phyloP scores from a whole-genome alignment of 2,888 invertebrate genomes.

The Megalurothrips usitatus region DNA sequence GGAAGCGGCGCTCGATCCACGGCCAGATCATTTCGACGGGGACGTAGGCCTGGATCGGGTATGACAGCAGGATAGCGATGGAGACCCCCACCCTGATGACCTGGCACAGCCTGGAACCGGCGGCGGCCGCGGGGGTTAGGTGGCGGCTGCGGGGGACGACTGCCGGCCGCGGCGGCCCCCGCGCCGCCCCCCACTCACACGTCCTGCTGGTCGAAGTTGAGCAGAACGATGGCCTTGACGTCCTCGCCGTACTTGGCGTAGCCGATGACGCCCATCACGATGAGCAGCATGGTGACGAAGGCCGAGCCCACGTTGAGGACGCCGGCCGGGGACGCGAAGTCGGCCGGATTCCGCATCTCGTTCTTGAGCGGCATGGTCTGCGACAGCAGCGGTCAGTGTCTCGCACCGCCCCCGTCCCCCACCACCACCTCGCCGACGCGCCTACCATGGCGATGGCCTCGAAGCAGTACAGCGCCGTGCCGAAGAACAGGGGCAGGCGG shows the following conservation, averaged over 20 bases:
- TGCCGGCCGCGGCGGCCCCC: too few species aligned
- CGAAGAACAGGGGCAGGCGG: conserved; percentile 82
- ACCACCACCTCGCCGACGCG: too few species aligned
- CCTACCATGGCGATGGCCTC: conserved; percentile 90
- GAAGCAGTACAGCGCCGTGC: conserved; percentile 93
- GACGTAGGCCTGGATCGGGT: conserved; percentile 85
- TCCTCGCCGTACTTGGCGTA: conserved; percentile 83
- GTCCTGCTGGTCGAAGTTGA: conserved; percentile 67
- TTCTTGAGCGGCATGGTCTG: conserved; percentile 91
- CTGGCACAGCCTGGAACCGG: conserved; percentile 63
- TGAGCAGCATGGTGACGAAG: conserved; percentile 70
- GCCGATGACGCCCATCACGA: conserved; percentile 78
- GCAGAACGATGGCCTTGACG: conserved; percentile 78
- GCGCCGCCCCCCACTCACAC: conserved; percentile 49
- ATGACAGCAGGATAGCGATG: conserved; percentile 80
- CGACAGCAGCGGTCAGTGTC: too few species aligned
- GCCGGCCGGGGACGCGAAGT: conserved; percentile 74
- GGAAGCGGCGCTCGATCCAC: conserved; percentile 52
- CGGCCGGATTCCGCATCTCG: conserved; percentile 75
- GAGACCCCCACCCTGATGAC: conserved; percentile 80
- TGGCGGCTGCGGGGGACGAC: too few species aligned
- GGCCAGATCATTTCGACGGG: conserved; percentile 89
- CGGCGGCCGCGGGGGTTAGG: too few species aligned
- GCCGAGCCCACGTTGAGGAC: conserved; percentile 88
- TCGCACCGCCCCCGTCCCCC: too few species aligned